A percentile compares a stretch with the other conserved stretches of the same genome.
Conservation (phyloP, 2,113 vertebrate species). For the Lota lota region DNA sequence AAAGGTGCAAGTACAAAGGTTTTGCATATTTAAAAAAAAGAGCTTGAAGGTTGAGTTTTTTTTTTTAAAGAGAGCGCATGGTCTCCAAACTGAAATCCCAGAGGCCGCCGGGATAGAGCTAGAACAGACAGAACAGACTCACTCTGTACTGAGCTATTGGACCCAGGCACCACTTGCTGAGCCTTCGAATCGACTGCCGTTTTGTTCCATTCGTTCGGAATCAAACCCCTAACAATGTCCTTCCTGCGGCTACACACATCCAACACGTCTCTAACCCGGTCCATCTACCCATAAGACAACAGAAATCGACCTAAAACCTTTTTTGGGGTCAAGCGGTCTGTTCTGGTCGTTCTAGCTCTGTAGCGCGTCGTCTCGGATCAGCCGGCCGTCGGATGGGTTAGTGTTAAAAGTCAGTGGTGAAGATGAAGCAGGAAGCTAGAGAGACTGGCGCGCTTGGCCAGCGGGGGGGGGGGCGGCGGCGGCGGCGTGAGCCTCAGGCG, state of each 20-base stretch:
- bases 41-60: constrained; percentile 43
- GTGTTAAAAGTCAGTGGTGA: constrained; percentile 26
- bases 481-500: constrained; percentile 64
- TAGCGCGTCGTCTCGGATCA: constrained; percentile 31
- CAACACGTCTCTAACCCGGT: too few relatives aligned
- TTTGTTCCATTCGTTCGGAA: not conserved
- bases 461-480: not conserved
- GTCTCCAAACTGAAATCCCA: constrained; percentile 26
- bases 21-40: constrained; percentile 67
- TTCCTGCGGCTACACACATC: too few relatives aligned
- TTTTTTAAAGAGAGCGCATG: constrained; percentile 42
- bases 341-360: constrained; percentile 48
- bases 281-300: constrained; percentile 12
- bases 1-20: constrained; percentile 67
- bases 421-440: constrained; percentile 29
- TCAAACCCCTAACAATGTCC: not conserved
- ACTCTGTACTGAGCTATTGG: constrained; percentile 13
- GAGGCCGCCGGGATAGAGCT: constrained; percentile 47
- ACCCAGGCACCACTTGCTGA: not conserved
- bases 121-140: constrained; percentile 33
- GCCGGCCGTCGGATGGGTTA: constrained; percentile 35
- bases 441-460: too few relatives aligned
- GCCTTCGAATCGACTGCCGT: not conserved
- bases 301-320: constrained; percentile 11
- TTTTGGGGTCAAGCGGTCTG: not conserved